Evolutionary conservation across 2,113 vertebrate genomes (phyloP).

Genomic region (Sarotherodon lohbergeri): DNA sequence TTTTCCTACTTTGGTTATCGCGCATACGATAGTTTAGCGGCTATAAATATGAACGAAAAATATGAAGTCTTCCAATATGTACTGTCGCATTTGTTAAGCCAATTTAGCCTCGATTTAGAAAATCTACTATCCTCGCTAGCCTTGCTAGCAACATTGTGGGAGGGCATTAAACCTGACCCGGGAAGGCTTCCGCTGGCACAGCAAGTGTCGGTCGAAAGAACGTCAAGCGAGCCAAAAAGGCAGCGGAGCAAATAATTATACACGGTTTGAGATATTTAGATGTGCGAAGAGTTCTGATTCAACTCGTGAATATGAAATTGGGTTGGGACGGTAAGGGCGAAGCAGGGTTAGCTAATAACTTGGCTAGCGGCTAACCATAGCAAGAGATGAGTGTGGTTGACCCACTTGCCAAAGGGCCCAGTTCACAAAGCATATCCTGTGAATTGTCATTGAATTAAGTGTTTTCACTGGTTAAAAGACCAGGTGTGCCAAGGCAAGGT

Average conservation of each 20-base stretch:
- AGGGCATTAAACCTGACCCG: slow-evolving; percentile 47
- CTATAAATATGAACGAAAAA: neutral
- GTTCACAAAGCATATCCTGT: neutral
- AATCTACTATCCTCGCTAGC: slow-evolving; percentile 3
- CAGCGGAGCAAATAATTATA: neutral
- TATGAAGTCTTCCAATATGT: neutral
- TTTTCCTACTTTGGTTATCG: neutral
- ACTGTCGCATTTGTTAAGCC: neutral
- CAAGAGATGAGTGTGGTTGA: slow-evolving; percentile 34
- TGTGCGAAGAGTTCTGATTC: neutral
- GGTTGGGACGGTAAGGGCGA: neutral
- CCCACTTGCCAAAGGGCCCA: slow-evolving; percentile 55
- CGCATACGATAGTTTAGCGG: neutral
- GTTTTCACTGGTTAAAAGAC: neutral
- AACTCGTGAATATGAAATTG: neutral
- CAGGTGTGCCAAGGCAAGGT: neutral
- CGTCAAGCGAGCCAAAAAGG: neutral
- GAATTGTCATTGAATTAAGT: neutral
- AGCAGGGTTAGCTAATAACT: neutral
- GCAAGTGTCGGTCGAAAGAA: neutral
- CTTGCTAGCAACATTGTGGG: slow-evolving; percentile 30
- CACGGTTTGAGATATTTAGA: neutral
- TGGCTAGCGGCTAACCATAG: slow-evolving; percentile 42
- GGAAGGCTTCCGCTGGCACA: neutral
- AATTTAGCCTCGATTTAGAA: neutral